Evolutionary conservation across 2,113 vertebrate genomes (phyloP), one percentile per base, ranked within the genome.

Genomic region (Lepisosteus osseus): DNA sequence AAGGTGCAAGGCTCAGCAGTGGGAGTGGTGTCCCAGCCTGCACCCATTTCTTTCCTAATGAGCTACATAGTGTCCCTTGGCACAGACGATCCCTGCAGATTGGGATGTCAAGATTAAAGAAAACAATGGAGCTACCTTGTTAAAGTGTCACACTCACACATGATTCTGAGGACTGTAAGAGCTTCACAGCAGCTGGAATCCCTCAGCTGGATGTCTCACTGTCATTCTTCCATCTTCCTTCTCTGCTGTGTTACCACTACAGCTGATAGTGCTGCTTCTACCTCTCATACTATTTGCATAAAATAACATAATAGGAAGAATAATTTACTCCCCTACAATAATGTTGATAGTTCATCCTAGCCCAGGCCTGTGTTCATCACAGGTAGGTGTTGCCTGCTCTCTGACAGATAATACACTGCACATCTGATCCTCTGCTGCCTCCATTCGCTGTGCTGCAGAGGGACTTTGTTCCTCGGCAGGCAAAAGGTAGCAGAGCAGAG

Each of bases 401-500:
- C 29, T 29, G 29, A 29, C 29, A 29, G 29, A 29, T 29, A 29
- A 29, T 2, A 29, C 29, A 29, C 29, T 29, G 29, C 29, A 29
- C 29, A 29, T 29, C 29, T 29, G 29, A 62, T 72, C 56, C 67
- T 69, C 67, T 57, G 64, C 61, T 56, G 65, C 59, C 77, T 45
- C 75, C 77, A 71, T 67, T 82, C 76, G 76, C 79, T 76, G 75
- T 69, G 65, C 79, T 70, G 77, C 15, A 17, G 13, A 40, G 47
- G 55, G 73, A 74, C 74, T 69, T 67, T 64, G 67, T 17, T 17
- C 15, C 15, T 17, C 65, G 54, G 15, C 57, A 42, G 55, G 64
- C 54, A 55, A 74, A 40, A 64, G 7, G 17, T 44, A 40, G 55
- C 54, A 40, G 45, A 57, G 45, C 45, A 15, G 64, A 42, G 43